These are phyloP conservation scores for Ceraclea dissimilis DNA, from an alignment of 2,888 invertebrate species.

Conservation along the genomic window DNA sequence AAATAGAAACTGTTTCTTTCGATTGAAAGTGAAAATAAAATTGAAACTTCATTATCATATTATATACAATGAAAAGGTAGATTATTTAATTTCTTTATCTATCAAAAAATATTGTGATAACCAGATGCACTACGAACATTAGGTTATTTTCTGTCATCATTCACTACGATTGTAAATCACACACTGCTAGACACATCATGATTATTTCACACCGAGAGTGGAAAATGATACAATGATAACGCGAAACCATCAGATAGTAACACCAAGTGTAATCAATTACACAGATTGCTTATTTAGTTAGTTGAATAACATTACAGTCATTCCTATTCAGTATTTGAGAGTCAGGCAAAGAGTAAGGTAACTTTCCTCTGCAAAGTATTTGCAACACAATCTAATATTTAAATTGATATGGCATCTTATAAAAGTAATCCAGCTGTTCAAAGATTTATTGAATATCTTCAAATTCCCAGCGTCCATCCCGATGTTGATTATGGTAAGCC, in stretches of 20 bases:
- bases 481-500: conserved; percentile 77
- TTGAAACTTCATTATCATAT: no score
- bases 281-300: not conserved
- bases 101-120: no score
- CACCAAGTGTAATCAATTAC: not conserved
- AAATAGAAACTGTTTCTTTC: no score
- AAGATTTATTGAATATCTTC: conserved; percentile 77
- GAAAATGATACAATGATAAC: not conserved
- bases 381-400: not conserved
- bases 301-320: not conserved
- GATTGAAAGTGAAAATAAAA: no score
- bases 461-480: conserved; percentile 83
- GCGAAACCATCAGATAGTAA: not conserved
- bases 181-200: no score
- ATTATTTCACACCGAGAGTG: not conserved
- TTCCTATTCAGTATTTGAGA: not conserved
- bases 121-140: no score
- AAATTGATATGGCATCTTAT: conserved; percentile 30
- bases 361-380: not conserved
- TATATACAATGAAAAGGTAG: no score
- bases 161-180: no score
- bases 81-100: no score
- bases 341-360: not conserved
- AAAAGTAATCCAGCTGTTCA: conserved; percentile 54
- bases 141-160: no score